These are phyloP conservation scores for Nannoperca obscura DNA, from an alignment of 2,797 vertebrate genomes.

Conservation along the genomic window DNA sequence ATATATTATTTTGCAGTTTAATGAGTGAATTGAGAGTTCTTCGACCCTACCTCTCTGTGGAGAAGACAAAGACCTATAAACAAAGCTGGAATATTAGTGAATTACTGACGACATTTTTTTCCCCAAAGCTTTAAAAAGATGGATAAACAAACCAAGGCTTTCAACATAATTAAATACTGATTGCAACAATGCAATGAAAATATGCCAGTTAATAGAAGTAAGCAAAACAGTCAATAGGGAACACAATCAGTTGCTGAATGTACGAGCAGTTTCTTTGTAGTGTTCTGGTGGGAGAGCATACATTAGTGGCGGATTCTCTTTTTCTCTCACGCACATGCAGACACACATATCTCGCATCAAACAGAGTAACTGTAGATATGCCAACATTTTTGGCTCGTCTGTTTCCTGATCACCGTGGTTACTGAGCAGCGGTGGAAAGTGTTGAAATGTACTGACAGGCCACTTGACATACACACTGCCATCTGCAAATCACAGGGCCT, in stretches of 20 bases:
- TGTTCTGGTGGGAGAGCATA: too few relatives aligned
- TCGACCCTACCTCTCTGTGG: neutral
- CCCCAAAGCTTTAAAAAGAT: constrained; percentile 38
- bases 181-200: neutral
- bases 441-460: constrained; percentile 41
- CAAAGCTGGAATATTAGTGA: neutral
- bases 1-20: neutral
- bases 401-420: constrained; percentile 23
- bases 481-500: constrained; percentile 10
- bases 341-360: neutral
- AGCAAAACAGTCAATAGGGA: neutral
- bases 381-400: constrained; percentile 8
- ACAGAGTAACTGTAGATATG: constrained; percentile 9
- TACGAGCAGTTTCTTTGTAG: neutral
- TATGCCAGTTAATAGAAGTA: neutral
- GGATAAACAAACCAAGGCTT: neutral
- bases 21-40: neutral
- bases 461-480: constrained; percentile 12
- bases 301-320: neutral
- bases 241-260: neutral
- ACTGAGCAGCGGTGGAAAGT: constrained; percentile 21
- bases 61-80: neutral
- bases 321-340: neutral
- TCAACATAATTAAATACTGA: constrained; percentile 25
- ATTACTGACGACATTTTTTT: neutral